These are phyloP conservation scores for Malurus cyaneus DNA, from an alignment of 2,113 vertebrate species.

Conservation along the genomic window DNA sequence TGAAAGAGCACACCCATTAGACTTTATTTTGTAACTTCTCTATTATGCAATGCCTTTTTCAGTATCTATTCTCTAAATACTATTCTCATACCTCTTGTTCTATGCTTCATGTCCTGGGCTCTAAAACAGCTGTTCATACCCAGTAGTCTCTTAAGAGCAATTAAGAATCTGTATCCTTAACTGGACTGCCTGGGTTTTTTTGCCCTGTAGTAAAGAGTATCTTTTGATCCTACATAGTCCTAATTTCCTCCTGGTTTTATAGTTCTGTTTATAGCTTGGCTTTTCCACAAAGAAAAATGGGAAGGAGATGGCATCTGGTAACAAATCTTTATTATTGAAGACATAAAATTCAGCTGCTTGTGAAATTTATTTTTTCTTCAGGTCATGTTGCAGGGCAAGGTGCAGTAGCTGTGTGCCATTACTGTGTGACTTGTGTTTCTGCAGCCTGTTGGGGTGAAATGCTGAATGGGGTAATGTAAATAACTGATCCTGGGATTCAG, in stretches of 20 bases:
- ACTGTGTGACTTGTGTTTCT: neutral
- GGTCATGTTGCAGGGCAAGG: neutral
- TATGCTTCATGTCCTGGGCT: neutral
- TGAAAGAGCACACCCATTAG: neutral
- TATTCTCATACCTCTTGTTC: neutral
- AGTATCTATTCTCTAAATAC: neutral
- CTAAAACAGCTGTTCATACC: neutral
- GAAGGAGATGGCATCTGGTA: neutral
- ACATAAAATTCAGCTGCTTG: neutral
- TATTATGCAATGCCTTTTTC: neutral
- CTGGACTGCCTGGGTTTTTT: constrained; percentile 1
- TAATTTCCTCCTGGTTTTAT: neutral
- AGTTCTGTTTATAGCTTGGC: neutral
- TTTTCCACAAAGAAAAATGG: neutral
- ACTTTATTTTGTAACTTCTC: neutral
- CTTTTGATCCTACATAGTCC: neutral
- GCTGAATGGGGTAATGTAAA: neutral
- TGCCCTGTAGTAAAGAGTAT: neutral
- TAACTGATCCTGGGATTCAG: neutral
- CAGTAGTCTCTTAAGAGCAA: neutral
- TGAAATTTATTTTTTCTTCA: neutral
- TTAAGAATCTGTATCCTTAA: constrained; percentile 33
- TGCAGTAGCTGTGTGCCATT: accelerated
- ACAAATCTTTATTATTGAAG: neutral
- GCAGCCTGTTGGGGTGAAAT: neutral